These are phyloP conservation scores for Gallinago media DNA, from an alignment of 2,113 vertebrate genomes.

Conservation along the genomic window DNA sequence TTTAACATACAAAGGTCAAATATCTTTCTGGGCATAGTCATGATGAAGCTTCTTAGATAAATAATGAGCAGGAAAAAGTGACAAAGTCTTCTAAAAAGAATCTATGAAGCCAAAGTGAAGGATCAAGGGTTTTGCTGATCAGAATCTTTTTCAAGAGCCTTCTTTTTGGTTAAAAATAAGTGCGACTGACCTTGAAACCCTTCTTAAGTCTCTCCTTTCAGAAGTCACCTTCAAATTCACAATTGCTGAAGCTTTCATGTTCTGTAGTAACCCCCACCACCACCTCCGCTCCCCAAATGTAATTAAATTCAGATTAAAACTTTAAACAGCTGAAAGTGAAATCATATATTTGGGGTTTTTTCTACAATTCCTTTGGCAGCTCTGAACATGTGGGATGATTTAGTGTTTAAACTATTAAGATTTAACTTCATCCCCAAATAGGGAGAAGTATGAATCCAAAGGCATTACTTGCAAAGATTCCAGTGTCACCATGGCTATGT, in stretches of 20 bases:
- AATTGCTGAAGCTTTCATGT: background rate
- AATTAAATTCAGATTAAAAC: slow-evolving; percentile 52
- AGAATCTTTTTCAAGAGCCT: background rate
- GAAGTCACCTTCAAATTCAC: background rate
- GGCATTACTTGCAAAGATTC: background rate
- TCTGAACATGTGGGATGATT: slow-evolving; percentile 17
- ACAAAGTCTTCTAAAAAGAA: background rate
- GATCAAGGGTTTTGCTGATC: slow-evolving; percentile 6
- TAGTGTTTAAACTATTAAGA: background rate
- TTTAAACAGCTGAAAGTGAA: slow-evolving; percentile 32
- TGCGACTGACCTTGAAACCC: background rate
- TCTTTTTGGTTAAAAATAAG: slow-evolving; percentile 8
- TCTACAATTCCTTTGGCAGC: slow-evolving; percentile 20
- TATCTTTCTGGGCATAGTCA: background rate
- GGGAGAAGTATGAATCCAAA: background rate
- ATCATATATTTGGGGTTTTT: slow-evolving; percentile 17
- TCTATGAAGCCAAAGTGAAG: background rate
- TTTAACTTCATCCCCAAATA: background rate
- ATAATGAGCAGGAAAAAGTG: background rate
- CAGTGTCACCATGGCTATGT: background rate
- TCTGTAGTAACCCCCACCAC: slow-evolving; percentile 6
- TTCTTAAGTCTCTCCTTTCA: background rate
- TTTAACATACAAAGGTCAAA: background rate
- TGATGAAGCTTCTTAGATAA: background rate
- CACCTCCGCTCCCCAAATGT: background rate